Evolutionary conservation across 35 echinoderm and acorn worm genomes (phyloP).

Genomic region (Strongylocentrotus purpuratus): DNA sequence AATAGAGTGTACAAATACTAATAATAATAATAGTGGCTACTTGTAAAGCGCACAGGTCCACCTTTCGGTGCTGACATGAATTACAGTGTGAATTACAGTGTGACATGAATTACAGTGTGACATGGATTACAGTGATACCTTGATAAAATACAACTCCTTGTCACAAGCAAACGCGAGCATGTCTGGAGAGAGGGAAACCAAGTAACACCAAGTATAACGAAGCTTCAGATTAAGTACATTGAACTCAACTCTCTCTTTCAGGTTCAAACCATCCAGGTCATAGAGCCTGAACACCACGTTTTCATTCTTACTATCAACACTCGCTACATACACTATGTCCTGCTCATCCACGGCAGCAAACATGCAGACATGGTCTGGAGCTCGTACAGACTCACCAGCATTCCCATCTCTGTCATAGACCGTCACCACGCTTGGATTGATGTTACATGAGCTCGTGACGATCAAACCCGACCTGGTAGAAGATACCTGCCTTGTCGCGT

Average conservation of each 20-base stretch:
- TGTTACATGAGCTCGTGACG: slow-evolving; percentile 7
- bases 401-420: slow-evolving; percentile 28
- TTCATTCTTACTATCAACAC: background rate
- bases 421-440: background rate
- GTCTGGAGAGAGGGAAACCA: background rate
- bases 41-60: too few relatives aligned
- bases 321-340: slow-evolving; percentile 26
- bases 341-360: background rate
- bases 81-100: too few relatives aligned
- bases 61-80: too few relatives aligned
- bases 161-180: background rate
- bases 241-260: background rate
- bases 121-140: too few relatives aligned
- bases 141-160: background rate
- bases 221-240: background rate
- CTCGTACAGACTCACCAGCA: background rate
- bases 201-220: background rate
- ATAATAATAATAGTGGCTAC: too few relatives aligned
- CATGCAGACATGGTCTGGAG: background rate
- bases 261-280: background rate
- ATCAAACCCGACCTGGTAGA: background rate
- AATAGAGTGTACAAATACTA: too few relatives aligned
- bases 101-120: too few relatives aligned
- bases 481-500: background rate
- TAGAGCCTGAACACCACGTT: background rate